Evolutionary conservation across 2,113 vertebrate species (phyloP).

Genomic region (Gobiocypris rarus): DNA sequence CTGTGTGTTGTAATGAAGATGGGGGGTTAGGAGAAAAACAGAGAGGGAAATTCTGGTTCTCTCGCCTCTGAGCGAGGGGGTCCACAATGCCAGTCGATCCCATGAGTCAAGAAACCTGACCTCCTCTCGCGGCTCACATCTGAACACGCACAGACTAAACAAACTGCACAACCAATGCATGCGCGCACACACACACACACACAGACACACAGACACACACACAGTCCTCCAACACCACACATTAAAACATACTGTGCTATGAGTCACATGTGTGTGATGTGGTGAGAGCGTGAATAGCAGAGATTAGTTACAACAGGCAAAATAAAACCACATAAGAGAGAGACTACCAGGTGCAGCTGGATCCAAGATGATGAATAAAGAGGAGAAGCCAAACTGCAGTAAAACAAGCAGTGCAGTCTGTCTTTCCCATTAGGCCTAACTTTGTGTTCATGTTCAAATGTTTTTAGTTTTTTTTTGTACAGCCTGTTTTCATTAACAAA

Average conservation of each 20-base stretch:
- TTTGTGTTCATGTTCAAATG: background rate
- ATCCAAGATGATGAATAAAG: constrained; percentile 16
- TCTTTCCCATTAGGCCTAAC: background rate
- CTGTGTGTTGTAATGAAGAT: background rate
- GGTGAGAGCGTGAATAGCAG: constrained; percentile 11
- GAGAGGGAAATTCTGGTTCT: constrained; percentile 1
- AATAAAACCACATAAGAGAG: constrained; percentile 29
- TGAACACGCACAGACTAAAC: constrained; percentile 22
- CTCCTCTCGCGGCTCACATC: background rate
- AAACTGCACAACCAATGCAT: background rate
- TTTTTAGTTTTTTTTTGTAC: background rate
- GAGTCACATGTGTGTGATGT: constrained; percentile 29
- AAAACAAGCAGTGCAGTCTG: background rate
- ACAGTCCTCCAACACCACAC: background rate
- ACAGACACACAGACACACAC: constrained; percentile 30
- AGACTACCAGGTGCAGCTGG: constrained; percentile 27
- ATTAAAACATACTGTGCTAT: background rate
- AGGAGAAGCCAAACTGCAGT: background rate
- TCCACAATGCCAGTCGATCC: background rate
- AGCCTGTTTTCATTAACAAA: background rate
- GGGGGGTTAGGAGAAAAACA: background rate
- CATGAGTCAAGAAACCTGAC: background rate
- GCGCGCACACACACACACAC: background rate
- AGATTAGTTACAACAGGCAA: constrained; percentile 12
- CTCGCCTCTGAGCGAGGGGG: background rate